These are phyloP conservation scores for Cossypha niveicapilla DNA, from an alignment of 2,797 vertebrate genomes.

Conservation along the genomic window DNA sequence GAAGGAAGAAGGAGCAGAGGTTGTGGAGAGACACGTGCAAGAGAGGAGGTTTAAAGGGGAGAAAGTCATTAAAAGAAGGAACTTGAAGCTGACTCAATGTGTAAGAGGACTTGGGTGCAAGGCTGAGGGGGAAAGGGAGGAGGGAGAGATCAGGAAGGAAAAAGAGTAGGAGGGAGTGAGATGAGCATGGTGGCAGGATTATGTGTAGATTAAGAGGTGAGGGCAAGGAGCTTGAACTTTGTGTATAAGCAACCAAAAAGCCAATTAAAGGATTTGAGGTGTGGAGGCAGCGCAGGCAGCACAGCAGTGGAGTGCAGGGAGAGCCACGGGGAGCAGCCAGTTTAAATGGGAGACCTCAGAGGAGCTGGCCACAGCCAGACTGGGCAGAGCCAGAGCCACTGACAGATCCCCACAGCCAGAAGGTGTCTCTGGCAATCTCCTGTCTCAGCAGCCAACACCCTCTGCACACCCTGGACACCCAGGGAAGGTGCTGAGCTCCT, in stretches of 20 bases:
- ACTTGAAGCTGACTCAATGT: not conserved
- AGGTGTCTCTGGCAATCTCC: not conserved
- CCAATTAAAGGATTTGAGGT: conserved; percentile 8
- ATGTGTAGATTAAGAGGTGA: not conserved
- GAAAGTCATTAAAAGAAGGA: not conserved
- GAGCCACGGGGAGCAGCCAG: accelerated
- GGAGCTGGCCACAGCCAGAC: not conserved
- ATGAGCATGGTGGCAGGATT: not conserved
- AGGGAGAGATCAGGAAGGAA: not conserved
- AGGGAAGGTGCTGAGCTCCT: not conserved
- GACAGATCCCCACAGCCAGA: not conserved
- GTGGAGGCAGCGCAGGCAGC: not conserved
- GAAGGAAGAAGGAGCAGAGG: not conserved
- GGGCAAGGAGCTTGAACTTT: conserved; percentile 2
- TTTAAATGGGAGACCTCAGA: not conserved
- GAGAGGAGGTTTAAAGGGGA: not conserved
- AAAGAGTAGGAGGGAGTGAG: not conserved
- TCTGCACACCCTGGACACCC: not conserved
- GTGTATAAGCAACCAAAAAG: conserved; percentile 3
- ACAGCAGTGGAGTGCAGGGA: not conserved
- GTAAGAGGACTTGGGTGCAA: accelerated
- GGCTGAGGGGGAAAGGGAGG: not conserved
- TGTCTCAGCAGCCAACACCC: not conserved
- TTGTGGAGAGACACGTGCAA: not conserved
- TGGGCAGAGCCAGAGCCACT: not conserved